Evolutionary conservation across 2,888 invertebrate genomes (phyloP).

Genomic region (Beris morrisii): DNA sequence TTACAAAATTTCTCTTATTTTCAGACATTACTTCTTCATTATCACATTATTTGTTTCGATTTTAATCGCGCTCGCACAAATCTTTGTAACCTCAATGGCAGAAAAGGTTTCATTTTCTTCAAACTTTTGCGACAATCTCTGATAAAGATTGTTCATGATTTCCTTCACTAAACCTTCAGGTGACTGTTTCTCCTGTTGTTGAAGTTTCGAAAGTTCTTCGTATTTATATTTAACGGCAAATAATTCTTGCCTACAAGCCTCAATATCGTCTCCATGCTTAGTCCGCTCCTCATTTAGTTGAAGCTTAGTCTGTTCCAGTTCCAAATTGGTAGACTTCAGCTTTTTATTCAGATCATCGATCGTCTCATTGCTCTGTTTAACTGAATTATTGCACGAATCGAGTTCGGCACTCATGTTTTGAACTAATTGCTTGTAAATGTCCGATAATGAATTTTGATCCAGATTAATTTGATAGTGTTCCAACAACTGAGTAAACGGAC

Average conservation of each 20-base stretch:
- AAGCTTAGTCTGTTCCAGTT: neutral
- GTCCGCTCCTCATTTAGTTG: slow-evolving; percentile 5
- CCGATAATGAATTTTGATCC: neutral
- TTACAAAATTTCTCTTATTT: too few species aligned
- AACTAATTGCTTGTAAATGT: slow-evolving; percentile 16
- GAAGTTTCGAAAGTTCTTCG: slow-evolving; percentile 9
- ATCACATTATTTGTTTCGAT: slow-evolving; percentile 45
- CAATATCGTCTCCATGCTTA: slow-evolving; percentile 18
- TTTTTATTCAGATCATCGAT: neutral
- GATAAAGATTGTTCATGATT: slow-evolving; percentile 48
- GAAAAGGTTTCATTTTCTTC: slow-evolving; percentile 35
- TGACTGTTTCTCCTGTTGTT: neutral
- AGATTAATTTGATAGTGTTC: neutral
- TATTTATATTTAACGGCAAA: neutral
- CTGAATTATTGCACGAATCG: neutral
- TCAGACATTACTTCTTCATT: slow-evolving; percentile 19
- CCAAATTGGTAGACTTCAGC: neutral
- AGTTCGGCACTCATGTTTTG: neutral
- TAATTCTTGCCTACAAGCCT: neutral
- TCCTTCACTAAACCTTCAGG: slow-evolving; percentile 40
- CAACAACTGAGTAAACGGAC: neutral
- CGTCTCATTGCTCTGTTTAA: neutral
- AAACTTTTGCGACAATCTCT: slow-evolving; percentile 41
- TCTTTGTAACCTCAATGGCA: slow-evolving; percentile 40
- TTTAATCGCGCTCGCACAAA: slow-evolving; percentile 45